Percentiles rank a stretch among this genome's conserved stretches.
Conservation (phyloP, 2,888 invertebrate species). For the Philaethria dido region DNA sequence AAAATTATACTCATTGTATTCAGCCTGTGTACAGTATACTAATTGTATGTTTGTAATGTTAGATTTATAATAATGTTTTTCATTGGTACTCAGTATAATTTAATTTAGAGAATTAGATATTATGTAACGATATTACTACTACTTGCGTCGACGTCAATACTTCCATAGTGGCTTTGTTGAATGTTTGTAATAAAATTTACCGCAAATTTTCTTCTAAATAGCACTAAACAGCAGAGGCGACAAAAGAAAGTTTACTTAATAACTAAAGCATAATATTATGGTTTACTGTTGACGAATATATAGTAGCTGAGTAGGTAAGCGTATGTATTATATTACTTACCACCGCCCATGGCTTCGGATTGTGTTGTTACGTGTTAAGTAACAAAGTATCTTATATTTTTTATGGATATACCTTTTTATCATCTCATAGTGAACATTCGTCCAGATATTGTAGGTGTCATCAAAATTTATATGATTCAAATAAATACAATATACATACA, state of each 20-base stretch:
- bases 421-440: neutral
- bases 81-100: neutral
- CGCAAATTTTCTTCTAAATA: neutral
- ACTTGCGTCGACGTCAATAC: constrained; percentile 6
- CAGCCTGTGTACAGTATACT: neutral
- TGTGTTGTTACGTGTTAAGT: constrained; percentile 15
- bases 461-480: neutral
- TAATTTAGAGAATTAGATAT: constrained; percentile 9
- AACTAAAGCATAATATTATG: neutral
- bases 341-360: constrained; percentile 1
- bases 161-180: neutral
- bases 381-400: neutral
- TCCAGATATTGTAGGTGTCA: too few relatives aligned
- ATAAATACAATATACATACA: neutral
- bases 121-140: neutral
- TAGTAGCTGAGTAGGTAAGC: neutral
- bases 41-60: neutral
- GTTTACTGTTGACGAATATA: neutral
- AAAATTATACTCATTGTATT: neutral
- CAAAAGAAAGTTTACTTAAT: too few relatives aligned
- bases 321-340: neutral
- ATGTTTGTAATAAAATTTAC: neutral
- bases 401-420: neutral
- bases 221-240: neutral
- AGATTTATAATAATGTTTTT: neutral